Evolutionary conservation across 2,113 vertebrate species (phyloP), one percentile per base, ranked within the genome.

Genomic region (Ia io): DNA sequence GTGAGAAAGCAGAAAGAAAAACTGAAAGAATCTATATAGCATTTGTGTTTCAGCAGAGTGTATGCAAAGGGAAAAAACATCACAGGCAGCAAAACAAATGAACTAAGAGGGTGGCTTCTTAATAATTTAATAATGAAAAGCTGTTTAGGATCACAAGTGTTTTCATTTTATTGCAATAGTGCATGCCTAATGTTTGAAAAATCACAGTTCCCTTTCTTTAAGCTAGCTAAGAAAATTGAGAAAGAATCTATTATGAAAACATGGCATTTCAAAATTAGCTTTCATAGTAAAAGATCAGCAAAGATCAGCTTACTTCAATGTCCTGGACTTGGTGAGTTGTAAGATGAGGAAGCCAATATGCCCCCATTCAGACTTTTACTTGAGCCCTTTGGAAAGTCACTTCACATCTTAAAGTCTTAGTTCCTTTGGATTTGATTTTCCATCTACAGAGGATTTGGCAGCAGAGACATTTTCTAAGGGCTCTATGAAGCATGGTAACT

Each of bases 181-280:
- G 53, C 84, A 47, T 93, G 76, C 80, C 78, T 93, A 93, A 87
- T 25, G 94, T 96, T 90, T 30, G 56, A 63, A 78, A 96, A 96
- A 93, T 92, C 96, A 67, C 8, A 79, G 51, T 88, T 86, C 77
- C 30, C 51, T 93, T 94, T 96, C 67, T 79, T 95, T 59, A 78
- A 95, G 95, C 67, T 28, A 71, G 77, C 47, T 90, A 40, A 88
- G 59, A 90, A 78, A 77, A 92, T 92, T 82, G 65, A 91, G 90
- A 93, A 96, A 93, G 82, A 94, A 40, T 85, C 47, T 88, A 84
- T 90, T 88, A 92, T 89, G 69, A 92, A 90, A 95, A 92, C 40
- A 93, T 73, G 78, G 32, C 9, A 85, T 82, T 93, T 96, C 53
- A 96, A 94, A 91, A 65, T 87, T 91, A 96, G 49, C 65, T 95